Evolutionary conservation across 2,888 invertebrate genomes (phyloP), one percentile per base, ranked within the genome.

Genomic region (Schrankia costaestrigalis): DNA sequence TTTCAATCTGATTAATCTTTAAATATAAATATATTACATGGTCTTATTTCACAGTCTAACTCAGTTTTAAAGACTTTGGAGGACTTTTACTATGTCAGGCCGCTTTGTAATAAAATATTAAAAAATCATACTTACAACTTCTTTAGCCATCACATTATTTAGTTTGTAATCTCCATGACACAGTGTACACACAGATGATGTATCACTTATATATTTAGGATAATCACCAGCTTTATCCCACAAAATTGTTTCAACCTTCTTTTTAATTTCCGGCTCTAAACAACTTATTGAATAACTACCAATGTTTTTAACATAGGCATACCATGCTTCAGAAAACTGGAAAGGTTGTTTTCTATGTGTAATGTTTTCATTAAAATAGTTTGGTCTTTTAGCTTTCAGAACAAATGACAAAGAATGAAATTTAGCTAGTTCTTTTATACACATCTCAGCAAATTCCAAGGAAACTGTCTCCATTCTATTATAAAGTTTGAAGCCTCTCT

Each of bases 401-500:
- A 62, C 63, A 31, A 69, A 63, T 1, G 76, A 70, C 1, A 78
- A 37, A 0, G 58, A 67, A 31, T 78, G 78, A 9, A 78, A 68
- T 35, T 64, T 76, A 0, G 73, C 78, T 3, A 78, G 49, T 34
- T 73, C 60, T 39, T 56, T 51, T 2, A 77, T 11, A 2, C 69
- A 56, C 8, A 67, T 13, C 34, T 65, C 56, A 0, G 70, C 67
- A 40, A 71, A 73, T 30, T 66, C 54, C 1, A 66, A 29, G 1
- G 60, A 34, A 23, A 72, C 43, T 0, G 64, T 58, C 7, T 71
- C 65, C 54, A 65, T 57, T 47, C 71, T 62, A 2, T 60, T 41
- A 25, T 56, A 57, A 0, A 65, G 62, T 43, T 49, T 59, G 5
- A 49, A 81, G 1, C 71, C 74, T 32, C 52, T 56, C 18, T 53